Conservation (phyloP, 92 coral and sea anemone genomes). For the Phymanthus crucifer region DNA sequence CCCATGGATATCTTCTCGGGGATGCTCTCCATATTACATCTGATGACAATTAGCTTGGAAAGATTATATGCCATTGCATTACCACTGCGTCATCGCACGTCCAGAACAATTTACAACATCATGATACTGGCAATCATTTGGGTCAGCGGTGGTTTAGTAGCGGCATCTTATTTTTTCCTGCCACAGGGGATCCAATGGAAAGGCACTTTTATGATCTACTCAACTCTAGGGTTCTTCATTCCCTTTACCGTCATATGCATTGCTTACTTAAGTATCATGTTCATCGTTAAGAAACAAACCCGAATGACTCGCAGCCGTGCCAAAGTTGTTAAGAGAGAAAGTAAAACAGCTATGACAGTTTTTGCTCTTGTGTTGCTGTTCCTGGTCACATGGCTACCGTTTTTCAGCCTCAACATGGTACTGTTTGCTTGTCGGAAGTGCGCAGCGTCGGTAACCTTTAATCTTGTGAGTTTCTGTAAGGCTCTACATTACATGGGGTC, state of each 20-base stretch:
- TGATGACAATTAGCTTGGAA: constrained; percentile 73
- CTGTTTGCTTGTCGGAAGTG: constrained; percentile 58
- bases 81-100: constrained; percentile 73
- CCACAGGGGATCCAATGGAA: constrained; percentile 80
- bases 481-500: constrained; percentile 77
- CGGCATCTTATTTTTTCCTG: constrained; percentile 61
- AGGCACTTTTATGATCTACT: constrained; percentile 68
- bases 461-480: constrained; percentile 56
- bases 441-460: constrained; percentile 26
- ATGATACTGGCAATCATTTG: constrained; percentile 51
- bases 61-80: constrained; percentile 76
- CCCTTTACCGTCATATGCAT: constrained; percentile 68
- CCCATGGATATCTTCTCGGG: constrained; percentile 80
- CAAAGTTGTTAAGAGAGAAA: constrained; percentile 56
- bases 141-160: constrained; percentile 55
- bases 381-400: constrained; percentile 80
- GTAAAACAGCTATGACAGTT: constrained; percentile 62
- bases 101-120: constrained; percentile 49
- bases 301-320: constrained; percentile 61
- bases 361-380: constrained; percentile 66
- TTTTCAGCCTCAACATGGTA: constrained; percentile 72
- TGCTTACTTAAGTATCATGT: constrained; percentile 60
- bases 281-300: constrained; percentile 60
- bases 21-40: constrained; percentile 72
- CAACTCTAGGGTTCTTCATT: constrained; percentile 69